Evolutionary conservation across 2,113 vertebrate species (phyloP), one percentile per base, ranked within the genome.

Genomic region (Xenopus tropicalis): DNA sequence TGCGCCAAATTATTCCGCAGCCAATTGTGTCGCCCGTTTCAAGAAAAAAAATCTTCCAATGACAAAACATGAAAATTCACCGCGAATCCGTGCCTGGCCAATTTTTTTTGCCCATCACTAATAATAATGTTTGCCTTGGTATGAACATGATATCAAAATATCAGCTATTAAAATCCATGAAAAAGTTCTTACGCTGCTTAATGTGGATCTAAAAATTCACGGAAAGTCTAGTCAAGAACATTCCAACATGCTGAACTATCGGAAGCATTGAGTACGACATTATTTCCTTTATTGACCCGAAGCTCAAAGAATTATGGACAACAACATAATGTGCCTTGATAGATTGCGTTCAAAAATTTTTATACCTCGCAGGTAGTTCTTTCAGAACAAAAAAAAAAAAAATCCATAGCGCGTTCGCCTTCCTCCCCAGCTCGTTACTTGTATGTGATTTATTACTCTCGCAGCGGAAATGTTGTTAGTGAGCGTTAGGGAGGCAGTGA

Each of bases 401-500:
- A 82, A 91, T 89, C 84, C 85, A 88, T 93, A 90, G 92, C 89
- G 88, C 90, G 86, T 77, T 80, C 62, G 81, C 83, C 81, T 88
- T 87, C 83, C 82, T 83, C 48, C 88, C 82, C 79, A 83, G 84
- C 86, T 90, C 85, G 86, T 94, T 93, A 89, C 91, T 92, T 89
- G 82, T 72, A 37, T 29, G 82, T 95, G 93, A 97, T 95, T 94
- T 91, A 94, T 96, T 87, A 88, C 87, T 81, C 80, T 89, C 71
- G 19, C 84, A 54, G 80, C 78, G 85, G 87, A 92, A 91, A 93
- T 90, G 90, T 90, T 92, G 92, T 94, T 93, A 93, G 89, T 66
- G 90, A 91, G 88, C 88, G 72, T 86, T 90, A 88, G 89, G 85
- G 89, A 88, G 91, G 89, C 88, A 83, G 87, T 88, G 90, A 86